Percentiles rank a stretch among this genome's conserved stretches.
Evolutionary conservation across 2,888 invertebrate genomes (phyloP).

Genomic region (Ametastegia equiseti): DNA sequence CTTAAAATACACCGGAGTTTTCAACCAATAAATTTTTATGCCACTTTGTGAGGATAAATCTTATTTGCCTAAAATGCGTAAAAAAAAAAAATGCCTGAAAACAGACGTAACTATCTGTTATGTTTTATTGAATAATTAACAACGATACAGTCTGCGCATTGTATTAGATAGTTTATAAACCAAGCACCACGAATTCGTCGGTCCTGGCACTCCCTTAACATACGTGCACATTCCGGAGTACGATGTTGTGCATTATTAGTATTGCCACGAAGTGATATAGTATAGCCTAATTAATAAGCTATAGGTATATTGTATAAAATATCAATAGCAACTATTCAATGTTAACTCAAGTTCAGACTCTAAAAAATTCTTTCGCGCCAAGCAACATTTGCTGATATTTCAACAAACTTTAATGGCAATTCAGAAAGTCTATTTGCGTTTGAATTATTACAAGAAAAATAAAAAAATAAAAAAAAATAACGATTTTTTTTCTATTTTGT

Average conservation of each 20-base stretch:
- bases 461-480: neutral
- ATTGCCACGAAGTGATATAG: conserved; percentile 62
- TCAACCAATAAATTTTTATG: conserved; percentile 56
- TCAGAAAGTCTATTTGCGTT: neutral
- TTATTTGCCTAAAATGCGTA: conserved; percentile 33
- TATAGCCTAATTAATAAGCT: conserved; percentile 48
- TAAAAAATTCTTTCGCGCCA: conserved; percentile 8
- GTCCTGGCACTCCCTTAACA: conserved; percentile 58
- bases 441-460: neutral
- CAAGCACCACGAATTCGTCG: conserved; percentile 21
- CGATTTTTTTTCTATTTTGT: conserved; percentile 4
- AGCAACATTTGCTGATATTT: conserved; percentile 16
- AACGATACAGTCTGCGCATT: conserved; percentile 18
- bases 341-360: conserved; percentile 33
- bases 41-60: conserved; percentile 16
- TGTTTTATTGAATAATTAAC: conserved; percentile 22
- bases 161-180: conserved; percentile 28
- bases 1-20: conserved; percentile 65
- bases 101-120: conserved; percentile 7
- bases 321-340: conserved; percentile 31
- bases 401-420: conserved; percentile 13
- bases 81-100: neutral
- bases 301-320: conserved; percentile 8
- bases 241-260: conserved; percentile 60
- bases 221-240: conserved; percentile 59